These are phyloP conservation scores for Ennomos erosarius DNA, from an alignment of 2,888 invertebrate species.

Conservation along the genomic window DNA sequence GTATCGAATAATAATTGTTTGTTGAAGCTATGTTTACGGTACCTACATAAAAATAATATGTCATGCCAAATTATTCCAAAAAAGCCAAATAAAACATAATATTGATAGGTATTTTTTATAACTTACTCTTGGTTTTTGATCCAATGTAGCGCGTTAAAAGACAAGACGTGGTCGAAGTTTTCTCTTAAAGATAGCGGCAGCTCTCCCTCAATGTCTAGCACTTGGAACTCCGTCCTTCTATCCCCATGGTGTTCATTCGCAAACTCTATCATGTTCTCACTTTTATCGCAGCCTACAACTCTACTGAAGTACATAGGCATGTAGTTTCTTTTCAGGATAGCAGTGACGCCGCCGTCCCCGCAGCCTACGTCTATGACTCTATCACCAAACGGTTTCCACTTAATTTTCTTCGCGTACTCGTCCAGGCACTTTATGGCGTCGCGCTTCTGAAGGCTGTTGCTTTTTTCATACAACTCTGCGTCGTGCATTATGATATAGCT, in stretches of 20 bases:
- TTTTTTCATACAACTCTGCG: constrained; percentile 88
- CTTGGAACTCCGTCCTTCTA: constrained; percentile 74
- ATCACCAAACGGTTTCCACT: constrained; percentile 81
- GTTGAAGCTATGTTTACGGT: no score
- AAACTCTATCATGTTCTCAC: constrained; percentile 88
- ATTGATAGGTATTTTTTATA: constrained; percentile 10
- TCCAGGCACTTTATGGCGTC: constrained; percentile 85
- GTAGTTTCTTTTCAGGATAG: constrained; percentile 82
- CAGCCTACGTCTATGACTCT: constrained; percentile 90
- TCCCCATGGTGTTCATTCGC: constrained; percentile 84
- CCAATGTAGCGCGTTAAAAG: constrained; percentile 93
- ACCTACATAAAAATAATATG: no score
- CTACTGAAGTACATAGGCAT: constrained; percentile 82
- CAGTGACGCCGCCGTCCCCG: constrained; percentile 89
- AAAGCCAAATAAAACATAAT: no score
- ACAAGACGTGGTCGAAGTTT: constrained; percentile 88
- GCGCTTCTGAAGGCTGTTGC: constrained; percentile 88
- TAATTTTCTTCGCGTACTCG: constrained; percentile 85
- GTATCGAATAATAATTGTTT: no score
- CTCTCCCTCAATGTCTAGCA: constrained; percentile 85
- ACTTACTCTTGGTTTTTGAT: constrained; percentile 89
- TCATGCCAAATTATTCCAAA: no score
- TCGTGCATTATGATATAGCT: constrained; percentile 73
- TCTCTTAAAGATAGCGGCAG: constrained; percentile 76
- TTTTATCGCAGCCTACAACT: constrained; percentile 89